phyloP scores from a whole-genome alignment of 23 tunicate genomes.

The Oikopleura albicans region DNA sequence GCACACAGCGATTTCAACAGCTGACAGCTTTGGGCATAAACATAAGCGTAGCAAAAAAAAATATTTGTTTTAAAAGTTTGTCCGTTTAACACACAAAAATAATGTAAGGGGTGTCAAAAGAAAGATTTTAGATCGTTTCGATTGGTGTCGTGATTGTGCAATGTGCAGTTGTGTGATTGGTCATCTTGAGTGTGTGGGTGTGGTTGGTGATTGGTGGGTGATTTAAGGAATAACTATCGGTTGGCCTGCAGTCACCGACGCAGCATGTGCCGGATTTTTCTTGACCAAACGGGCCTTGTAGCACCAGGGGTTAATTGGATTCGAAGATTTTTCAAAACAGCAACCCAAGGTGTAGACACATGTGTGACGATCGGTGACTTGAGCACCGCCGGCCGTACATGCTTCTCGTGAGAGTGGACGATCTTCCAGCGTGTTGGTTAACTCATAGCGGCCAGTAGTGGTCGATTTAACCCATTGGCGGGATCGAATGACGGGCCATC shows the following conservation, averaged over 20 bases:
- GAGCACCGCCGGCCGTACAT: neutral
- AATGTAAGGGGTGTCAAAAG: too few species aligned
- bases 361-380: neutral
- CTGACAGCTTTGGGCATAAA: neutral
- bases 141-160: neutral
- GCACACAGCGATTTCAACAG: too few species aligned
- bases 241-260: too few species aligned
- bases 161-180: neutral
- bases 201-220: neutral
- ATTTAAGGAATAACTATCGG: neutral
- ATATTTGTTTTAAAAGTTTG: too few species aligned
- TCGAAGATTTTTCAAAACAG: neutral
- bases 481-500: neutral
- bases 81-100: neutral
- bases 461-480: neutral
- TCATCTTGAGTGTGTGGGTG: neutral
- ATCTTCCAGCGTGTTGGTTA: neutral
- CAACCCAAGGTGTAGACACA: neutral
- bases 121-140: neutral
- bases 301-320: slow-evolving; percentile 12
- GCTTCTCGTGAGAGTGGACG: neutral
- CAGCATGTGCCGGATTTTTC: too few species aligned
- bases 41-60: too few species aligned
- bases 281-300: slow-evolving; percentile 11
- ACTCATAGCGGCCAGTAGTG: neutral